These are phyloP conservation scores for Lophochroa leadbeateri DNA, from an alignment of 2,113 vertebrate species.

Conservation along the genomic window DNA sequence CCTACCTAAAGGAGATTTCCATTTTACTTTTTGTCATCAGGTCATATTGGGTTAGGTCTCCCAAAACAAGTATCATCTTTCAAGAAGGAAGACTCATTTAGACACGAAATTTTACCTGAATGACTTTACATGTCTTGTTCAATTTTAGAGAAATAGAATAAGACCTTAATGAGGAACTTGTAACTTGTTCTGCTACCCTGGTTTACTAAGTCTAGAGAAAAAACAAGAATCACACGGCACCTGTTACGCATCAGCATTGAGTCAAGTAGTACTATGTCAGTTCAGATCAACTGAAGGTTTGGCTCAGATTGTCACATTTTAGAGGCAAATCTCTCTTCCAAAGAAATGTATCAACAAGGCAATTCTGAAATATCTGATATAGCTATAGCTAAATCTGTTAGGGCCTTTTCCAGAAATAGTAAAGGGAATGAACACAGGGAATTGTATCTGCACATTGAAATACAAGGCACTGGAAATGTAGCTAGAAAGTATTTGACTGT, in stretches of 20 bases:
- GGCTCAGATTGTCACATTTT: background rate
- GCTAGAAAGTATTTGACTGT: background rate
- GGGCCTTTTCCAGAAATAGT: background rate
- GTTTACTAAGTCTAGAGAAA: background rate
- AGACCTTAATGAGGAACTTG: background rate
- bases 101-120: background rate
- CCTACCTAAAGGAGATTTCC: background rate
- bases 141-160: background rate
- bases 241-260: background rate
- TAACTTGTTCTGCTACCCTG: background rate
- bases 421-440: background rate
- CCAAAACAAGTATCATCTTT: background rate
- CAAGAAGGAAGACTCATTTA: background rate
- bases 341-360: background rate
- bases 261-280: background rate
- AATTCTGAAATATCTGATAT: background rate
- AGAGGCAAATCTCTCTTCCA: background rate
- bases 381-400: background rate
- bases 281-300: background rate
- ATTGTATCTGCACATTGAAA: background rate
- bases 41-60: background rate
- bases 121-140: background rate
- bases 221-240: background rate
- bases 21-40: background rate
- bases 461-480: background rate